phyloP scores from a whole-genome alignment of 2,113 vertebrate species.

The Tiliqua scincoides region DNA sequence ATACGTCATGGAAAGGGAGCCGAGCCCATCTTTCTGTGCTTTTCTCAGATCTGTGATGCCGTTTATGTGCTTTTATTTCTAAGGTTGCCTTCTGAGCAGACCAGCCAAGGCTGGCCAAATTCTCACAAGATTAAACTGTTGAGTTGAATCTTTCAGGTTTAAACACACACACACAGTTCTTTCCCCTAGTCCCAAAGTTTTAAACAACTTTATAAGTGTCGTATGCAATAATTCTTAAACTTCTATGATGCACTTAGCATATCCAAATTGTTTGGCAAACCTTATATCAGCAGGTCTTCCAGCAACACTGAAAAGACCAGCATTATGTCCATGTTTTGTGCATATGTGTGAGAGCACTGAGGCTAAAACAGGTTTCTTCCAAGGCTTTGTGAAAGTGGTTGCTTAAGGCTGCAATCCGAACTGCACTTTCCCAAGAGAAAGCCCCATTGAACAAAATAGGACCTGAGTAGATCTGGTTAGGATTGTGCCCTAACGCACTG shows the following conservation, averaged over 20 bases:
- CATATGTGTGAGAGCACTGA: too few species aligned
- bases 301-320: too few species aligned
- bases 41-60: not conserved
- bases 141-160: not conserved
- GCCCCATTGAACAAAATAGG: too few species aligned
- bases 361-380: not conserved
- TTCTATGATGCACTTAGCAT: not conserved
- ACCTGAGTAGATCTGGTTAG: too few species aligned
- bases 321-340: not conserved
- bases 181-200: not conserved
- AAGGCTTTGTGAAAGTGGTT: too few species aligned
- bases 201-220: not conserved
- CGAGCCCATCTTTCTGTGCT: not conserved
- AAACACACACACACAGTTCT: too few species aligned
- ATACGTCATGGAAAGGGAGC: not conserved
- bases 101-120: not conserved
- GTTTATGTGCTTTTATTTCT: not conserved
- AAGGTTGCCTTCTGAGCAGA: not conserved
- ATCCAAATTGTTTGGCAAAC: not conserved
- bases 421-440: too few species aligned
- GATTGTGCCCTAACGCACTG: too few species aligned
- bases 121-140: not conserved
- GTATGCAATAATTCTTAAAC: not conserved
- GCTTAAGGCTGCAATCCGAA: too few species aligned
- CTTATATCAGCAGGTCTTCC: not conserved